These are phyloP conservation scores for Takifugu bimaculatus DNA, from an alignment of 2,113 vertebrate species.

Conservation along the genomic window DNA sequence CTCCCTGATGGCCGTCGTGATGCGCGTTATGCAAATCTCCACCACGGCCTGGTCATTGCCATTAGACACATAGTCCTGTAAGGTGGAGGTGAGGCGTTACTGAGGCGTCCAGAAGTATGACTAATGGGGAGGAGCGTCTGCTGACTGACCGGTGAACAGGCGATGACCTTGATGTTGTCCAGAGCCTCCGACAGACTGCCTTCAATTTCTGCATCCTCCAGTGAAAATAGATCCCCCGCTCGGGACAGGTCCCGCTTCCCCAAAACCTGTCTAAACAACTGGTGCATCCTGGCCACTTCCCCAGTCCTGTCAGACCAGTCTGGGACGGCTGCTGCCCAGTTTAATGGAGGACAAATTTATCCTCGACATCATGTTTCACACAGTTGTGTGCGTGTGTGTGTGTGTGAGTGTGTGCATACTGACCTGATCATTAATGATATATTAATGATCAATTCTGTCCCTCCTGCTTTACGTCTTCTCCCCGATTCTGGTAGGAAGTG, in stretches of 20 bases:
- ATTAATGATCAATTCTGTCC: not conserved
- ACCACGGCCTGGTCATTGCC: conserved; percentile 96
- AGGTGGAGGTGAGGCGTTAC: too few species aligned
- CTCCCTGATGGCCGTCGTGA: conserved; percentile 91
- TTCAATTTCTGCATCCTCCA: conserved; percentile 90
- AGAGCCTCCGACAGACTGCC: conserved; percentile 88
- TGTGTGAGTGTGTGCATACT: not conserved
- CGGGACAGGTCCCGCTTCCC: conserved; percentile 90
- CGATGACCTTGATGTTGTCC: conserved; percentile 90
- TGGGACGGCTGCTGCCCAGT: conserved; percentile 3
- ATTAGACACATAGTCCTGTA: conserved; percentile 90
- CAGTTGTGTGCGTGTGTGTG: too few species aligned
- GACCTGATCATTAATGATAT: not conserved
- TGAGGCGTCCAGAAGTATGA: too few species aligned
- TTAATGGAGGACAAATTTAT: too few species aligned
- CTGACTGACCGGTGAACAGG: conserved; percentile 85
- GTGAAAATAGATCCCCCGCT: conserved; percentile 93
- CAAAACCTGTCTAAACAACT: conserved; percentile 88
- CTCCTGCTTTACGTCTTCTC: too few species aligned
- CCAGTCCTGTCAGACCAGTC: conserved; percentile 19
- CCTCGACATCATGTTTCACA: too few species aligned
- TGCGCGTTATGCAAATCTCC: conserved; percentile 93
- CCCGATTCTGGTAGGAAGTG: too few species aligned
- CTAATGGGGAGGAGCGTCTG: too few species aligned
- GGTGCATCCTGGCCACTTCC: conserved; percentile 81